Conservation (phyloP, 2,113 vertebrate species). For the Peucedramus taeniatus region DNA sequence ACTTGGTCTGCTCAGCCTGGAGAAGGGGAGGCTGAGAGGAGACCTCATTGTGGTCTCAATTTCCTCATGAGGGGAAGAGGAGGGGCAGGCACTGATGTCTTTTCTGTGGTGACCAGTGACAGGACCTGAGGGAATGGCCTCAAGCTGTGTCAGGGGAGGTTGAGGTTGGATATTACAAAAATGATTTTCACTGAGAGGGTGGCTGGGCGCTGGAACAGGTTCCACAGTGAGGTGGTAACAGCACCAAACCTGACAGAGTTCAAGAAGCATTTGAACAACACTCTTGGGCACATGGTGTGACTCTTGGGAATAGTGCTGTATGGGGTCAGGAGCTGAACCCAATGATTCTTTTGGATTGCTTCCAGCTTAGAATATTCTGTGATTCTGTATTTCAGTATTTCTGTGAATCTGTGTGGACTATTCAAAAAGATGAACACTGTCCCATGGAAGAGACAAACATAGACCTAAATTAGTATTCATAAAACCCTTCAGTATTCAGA, state of each 20-base stretch:
- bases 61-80: background rate
- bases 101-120: background rate
- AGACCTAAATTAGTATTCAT: background rate
- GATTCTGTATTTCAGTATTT: background rate
- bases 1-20: background rate
- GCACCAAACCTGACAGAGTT: background rate
- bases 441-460: background rate
- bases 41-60: background rate
- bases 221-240: background rate
- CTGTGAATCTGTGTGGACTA: background rate
- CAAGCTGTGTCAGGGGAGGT: background rate
- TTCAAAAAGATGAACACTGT: background rate
- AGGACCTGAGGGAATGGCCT: background rate
- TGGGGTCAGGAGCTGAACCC: background rate
- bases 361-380: background rate
- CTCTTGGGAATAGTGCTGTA: too few relatives aligned
- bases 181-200: background rate
- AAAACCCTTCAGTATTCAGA: background rate
- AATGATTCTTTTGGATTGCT: background rate
- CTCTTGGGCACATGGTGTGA: too few relatives aligned
- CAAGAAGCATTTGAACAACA: background rate
- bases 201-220: background rate
- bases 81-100: background rate
- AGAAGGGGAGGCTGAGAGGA: background rate
- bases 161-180: background rate